Evolutionary conservation across 2,888 invertebrate species (phyloP), one percentile per base, ranked within the genome.

Genomic region (Orthosia gothica): DNA sequence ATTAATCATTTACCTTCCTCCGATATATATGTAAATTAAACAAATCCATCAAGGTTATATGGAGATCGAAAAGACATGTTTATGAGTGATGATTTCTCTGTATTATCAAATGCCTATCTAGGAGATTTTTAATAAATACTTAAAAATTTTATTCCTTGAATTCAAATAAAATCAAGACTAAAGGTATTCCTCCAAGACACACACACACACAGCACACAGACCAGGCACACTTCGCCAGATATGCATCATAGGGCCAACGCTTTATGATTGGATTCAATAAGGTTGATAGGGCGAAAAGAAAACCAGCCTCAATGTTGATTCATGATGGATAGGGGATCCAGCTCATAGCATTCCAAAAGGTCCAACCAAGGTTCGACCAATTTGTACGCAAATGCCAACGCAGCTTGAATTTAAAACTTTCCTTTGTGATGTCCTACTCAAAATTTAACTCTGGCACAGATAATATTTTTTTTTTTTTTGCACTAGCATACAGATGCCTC

Each of bases 21-120:
- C n/a, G n/a, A n/a, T 62, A 73, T 57, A 55, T 47, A 72, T 70
- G 72, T 67, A 9, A 23, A 68, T 20, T 11, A 52, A 55, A 26
- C 23, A 13, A 45, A 66, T 32, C 26, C n/a, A 61, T 52, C 66
- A 52, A 54, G 11, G 20, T 62, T 23, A 65, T 57, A 26, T n/a
- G 40, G 15, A 59, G 45, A 58, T 40, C 16, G 20, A 11, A 49
- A 49, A 23, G 20, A 26, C 5, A 55, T 9, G 23, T 16, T n/a
- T 16, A 52, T 1, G 12, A 54, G 9, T 26, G 26, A 49, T 49
- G 20, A 61, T 45, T 45, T 58, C n/a, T 47, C 2, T 63, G 15
- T 32, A 2, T 20, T 23, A 58, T 69, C 18, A 40, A 40, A 40
- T 4, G 40, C 40, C 40, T 40, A 40, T 40, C 40, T 40, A 40